These are phyloP conservation scores for Drosophila prolongata DNA, from an alignment of 2,888 invertebrate species.

Conservation along the genomic window DNA sequence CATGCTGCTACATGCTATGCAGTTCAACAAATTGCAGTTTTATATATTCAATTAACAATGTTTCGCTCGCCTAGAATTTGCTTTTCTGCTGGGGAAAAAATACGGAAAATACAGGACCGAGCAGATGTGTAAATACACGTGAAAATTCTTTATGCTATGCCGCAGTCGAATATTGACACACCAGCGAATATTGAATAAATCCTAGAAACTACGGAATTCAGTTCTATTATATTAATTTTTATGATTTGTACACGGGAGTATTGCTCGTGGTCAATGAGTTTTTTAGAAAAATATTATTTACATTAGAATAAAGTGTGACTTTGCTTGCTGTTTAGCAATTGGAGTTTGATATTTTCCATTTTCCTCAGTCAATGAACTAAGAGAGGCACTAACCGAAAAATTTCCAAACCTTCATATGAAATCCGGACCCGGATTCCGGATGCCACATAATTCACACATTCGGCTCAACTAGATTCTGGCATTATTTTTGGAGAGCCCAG, in stretches of 20 bases:
- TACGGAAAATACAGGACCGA: constrained; percentile 24
- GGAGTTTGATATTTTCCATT: constrained; percentile 33
- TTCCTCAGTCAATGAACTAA: constrained; percentile 58
- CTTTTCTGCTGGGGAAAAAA: constrained; percentile 20
- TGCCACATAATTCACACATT: constrained; percentile 33
- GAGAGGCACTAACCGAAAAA: constrained; percentile 45
- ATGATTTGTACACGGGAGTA: not conserved
- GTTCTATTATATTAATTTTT: constrained; percentile 23
- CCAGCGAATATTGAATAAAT: constrained; percentile 11
- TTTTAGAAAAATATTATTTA: constrained; percentile 1
- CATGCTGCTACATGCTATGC: constrained; percentile 9
- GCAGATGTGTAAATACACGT: constrained; percentile 32
- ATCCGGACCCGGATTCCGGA: constrained; percentile 11
- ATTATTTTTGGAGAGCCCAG: constrained; percentile 38
- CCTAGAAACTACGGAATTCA: constrained; percentile 1
- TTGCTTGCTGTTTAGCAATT: not conserved
- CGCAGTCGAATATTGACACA: constrained; percentile 24
- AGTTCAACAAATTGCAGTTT: constrained; percentile 21
- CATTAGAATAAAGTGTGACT: constrained; percentile 8
- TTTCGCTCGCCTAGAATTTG: constrained; percentile 20
- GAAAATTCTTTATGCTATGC: constrained; percentile 23
- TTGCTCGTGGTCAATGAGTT: constrained; percentile 19
- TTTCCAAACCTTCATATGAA: constrained; percentile 7
- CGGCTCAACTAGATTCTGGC: constrained; percentile 36
- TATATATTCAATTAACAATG: constrained; percentile 42